Conservation (phyloP, 2,797 vertebrate species). For the Sternarchorhynchus goeldii region DNA sequence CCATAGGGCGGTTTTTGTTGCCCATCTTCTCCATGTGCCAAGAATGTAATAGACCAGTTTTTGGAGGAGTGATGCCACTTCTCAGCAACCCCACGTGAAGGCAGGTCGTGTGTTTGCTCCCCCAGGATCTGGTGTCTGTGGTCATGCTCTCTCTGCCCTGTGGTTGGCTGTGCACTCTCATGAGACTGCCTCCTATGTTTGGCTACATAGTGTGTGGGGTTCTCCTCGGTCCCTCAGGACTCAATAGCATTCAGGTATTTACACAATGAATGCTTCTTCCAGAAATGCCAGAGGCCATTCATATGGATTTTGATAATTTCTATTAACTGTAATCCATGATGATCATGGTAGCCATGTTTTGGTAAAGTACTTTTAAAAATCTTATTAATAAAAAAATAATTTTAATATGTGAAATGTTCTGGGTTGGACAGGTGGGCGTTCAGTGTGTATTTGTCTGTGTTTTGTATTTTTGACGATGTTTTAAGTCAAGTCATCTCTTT, state of each 20-base stretch:
- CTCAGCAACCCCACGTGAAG: neutral
- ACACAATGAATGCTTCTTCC: neutral
- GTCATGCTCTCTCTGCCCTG: slow-evolving; percentile 95
- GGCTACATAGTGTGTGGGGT: slow-evolving; percentile 95
- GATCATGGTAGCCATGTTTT: no score
- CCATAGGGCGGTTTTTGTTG: neutral
- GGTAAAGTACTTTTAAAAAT: no score
- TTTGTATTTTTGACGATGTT: neutral
- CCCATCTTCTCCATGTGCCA: neutral
- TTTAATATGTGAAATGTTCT: no score
- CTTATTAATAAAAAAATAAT: no score
- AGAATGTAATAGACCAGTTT: neutral
- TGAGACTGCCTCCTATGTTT: slow-evolving; percentile 95
- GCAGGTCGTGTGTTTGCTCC: slow-evolving; percentile 24
- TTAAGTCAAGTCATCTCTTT: slow-evolving; percentile 13
- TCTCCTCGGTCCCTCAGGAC: slow-evolving; percentile 93
- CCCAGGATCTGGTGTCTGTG: slow-evolving; percentile 91
- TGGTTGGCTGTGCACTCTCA: slow-evolving; percentile 89
- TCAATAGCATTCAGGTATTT: slow-evolving; percentile 94
- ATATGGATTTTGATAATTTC: neutral
- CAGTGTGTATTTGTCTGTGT: neutral
- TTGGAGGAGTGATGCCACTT: neutral
- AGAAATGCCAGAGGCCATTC: neutral
- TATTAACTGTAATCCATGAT: no score
- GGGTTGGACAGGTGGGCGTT: no score